Conservation (phyloP, 2,113 vertebrate genomes). For the Spheniscus mendiculus region DNA sequence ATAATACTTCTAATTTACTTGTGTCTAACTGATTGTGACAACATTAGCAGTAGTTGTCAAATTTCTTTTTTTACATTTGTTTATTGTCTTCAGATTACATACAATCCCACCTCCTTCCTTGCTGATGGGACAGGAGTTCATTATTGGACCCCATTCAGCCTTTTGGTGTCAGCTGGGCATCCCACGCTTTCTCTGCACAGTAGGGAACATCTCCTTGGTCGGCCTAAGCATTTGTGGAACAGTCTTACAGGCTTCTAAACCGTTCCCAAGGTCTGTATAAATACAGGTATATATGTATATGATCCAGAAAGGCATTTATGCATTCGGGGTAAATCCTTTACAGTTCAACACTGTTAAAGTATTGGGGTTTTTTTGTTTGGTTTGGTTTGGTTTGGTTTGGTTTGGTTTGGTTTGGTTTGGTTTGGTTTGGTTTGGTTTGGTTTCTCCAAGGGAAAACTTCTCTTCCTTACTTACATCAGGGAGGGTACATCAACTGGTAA, state of each 20-base stretch:
- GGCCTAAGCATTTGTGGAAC: background rate
- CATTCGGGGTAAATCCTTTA: background rate
- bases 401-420: background rate
- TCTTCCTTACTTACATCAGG: background rate
- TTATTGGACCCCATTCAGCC: background rate
- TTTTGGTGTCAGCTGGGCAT: rapidly evolving
- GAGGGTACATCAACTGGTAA: background rate
- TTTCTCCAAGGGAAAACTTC: background rate
- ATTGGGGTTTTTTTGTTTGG: background rate
- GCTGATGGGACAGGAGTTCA: background rate
- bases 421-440: background rate
- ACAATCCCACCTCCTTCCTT: background rate
- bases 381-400: background rate
- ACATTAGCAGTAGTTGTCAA: background rate
- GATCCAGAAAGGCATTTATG: background rate
- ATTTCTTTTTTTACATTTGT: background rate
- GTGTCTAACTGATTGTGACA: background rate
- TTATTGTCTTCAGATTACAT: background rate
- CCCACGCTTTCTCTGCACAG: rapidly evolving
- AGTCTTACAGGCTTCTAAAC: background rate
- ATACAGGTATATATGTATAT: background rate
- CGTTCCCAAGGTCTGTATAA: background rate
- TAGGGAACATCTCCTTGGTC: background rate
- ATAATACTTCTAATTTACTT: background rate
- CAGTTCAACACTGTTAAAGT: background rate